Base-by-base conservation (phyloP, 2,888 invertebrate species). In the Pyralis farinalis region DNA sequence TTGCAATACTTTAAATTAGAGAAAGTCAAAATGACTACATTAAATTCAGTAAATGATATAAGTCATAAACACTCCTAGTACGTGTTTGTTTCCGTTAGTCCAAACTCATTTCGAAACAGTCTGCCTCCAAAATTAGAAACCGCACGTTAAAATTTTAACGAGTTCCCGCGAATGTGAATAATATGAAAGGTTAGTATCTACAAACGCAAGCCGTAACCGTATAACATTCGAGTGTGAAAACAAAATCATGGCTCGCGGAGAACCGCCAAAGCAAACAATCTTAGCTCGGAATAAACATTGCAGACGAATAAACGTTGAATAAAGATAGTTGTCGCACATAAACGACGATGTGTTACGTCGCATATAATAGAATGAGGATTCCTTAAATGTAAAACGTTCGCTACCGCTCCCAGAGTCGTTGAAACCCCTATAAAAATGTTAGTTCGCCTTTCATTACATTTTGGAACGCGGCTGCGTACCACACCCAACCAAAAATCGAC, bases 391-490 rank as follows among this genome's bases (percentile, higher is more conserved):
- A 83, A 85, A 85, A 76, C 79, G 81, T 67, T 77, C 71, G 63
- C 66, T 61, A 58, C 68, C 73, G 76, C 71, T 71, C 71, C 55
- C 71, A 72, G 80, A 77, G 74, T 78, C 85, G 83, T 85, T 85
- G 78, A 71, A 83, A 78, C 83, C 83, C 74, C 86, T 81, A 85
- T 85, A 85, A 85, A 85, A 85, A 85, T 83, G 84, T 85, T 82
- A 83, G 79, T 73, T 81, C 75, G 69, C 76, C 72, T 85, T 84
- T 83, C 86, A 84, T 84, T 84, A 83, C 83, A 76, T 77, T 79
- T 73, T 60, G 67, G 71, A 67, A 65, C 71, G 63, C 68, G 62
- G 68, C 62, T 63, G 63, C 54, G 44, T 47, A 34, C 30, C 25
- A 22, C 12, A 31, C 16, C 36, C 60, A 52, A 22, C 43, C 57